These are phyloP conservation scores for Tyrannus savana DNA, from an alignment of 2,113 vertebrate species.

Conservation along the genomic window DNA sequence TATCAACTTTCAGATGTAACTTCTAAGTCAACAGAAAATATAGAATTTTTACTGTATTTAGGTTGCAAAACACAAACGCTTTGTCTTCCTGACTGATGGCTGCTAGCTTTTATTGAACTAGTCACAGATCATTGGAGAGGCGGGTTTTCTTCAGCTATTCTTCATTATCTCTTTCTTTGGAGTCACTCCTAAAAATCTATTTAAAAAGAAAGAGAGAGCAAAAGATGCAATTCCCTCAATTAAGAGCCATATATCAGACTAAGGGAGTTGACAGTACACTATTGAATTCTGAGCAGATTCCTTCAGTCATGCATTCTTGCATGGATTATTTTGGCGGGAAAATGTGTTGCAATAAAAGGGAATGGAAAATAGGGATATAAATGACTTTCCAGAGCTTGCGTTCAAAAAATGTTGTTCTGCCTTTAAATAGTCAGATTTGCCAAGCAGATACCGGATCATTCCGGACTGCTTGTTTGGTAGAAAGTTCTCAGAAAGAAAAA, in stretches of 20 bases:
- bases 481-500: constrained; percentile 43
- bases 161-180: neutral
- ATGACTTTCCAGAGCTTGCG: constrained; percentile 43
- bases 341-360: constrained; percentile 42
- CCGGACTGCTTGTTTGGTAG: constrained; percentile 46
- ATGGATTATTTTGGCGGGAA: constrained; percentile 61
- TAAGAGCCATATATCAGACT: constrained; percentile 18
- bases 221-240: neutral
- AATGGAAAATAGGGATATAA: constrained; percentile 44
- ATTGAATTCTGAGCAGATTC: constrained; percentile 38
- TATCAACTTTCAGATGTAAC: neutral
- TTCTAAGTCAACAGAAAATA: neutral
- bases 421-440: constrained; percentile 41
- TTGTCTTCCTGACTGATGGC: neutral
- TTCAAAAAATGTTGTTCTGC: constrained; percentile 62
- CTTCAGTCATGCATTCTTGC: constrained; percentile 53
- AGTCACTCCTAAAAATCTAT: constrained; percentile 8
- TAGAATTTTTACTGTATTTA: neutral
- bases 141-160: neutral
- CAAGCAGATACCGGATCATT: constrained; percentile 45
- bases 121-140: neutral
- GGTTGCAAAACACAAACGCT: neutral
- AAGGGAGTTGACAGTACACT: constrained; percentile 18
- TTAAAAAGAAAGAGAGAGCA: neutral
- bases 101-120: neutral